These are phyloP conservation scores for Blastomussa wellsi DNA, from an alignment of 92 coral and sea anemone genomes.

Conservation along the genomic window DNA sequence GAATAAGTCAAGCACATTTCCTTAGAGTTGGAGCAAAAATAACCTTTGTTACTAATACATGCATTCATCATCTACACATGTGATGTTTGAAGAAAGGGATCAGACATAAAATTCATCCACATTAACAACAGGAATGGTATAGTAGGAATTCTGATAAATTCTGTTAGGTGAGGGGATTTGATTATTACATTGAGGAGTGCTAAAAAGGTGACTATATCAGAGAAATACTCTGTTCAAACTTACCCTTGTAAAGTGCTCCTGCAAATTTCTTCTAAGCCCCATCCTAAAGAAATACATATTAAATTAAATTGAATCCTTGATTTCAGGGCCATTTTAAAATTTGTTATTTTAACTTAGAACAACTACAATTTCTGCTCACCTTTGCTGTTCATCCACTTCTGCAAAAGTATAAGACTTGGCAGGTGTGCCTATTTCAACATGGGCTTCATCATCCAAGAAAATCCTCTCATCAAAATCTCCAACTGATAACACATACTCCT, in stretches of 20 bases:
- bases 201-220: background rate
- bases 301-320: background rate
- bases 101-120: too few species aligned
- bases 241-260: constrained; percentile 89
- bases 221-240: background rate
- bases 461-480: constrained; percentile 99
- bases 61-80: too few species aligned
- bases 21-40: too few species aligned
- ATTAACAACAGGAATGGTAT: too few species aligned
- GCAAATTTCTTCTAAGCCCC: constrained; percentile 79
- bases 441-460: constrained; percentile 91
- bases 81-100: too few species aligned
- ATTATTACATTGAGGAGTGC: background rate
- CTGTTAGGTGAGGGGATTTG: background rate
- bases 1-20: background rate
- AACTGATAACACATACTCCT: constrained; percentile 93
- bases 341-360: background rate
- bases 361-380: constrained; percentile 31
- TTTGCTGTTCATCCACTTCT: constrained; percentile 79
- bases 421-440: constrained; percentile 93
- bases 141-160: too few species aligned
- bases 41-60: too few species aligned
- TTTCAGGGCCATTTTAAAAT: background rate
- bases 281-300: constrained; percentile 37
- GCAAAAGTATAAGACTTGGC: constrained; percentile 74